These are phyloP conservation scores for Zaprionus ghesquierei DNA, from an alignment of 1,140 invertebrate species.

Conservation along the genomic window DNA sequence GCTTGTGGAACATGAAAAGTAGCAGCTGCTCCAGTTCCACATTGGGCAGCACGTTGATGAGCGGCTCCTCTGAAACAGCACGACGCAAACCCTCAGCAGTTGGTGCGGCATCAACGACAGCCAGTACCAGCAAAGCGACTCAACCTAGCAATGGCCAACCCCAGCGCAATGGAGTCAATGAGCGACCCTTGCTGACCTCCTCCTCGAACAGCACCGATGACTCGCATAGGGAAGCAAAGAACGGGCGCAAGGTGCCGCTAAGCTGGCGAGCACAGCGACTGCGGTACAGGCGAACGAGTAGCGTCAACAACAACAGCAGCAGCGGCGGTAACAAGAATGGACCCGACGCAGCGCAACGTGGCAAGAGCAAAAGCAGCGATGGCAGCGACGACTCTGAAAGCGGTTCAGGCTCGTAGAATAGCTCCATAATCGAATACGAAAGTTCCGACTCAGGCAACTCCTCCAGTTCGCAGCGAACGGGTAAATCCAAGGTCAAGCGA, in stretches of 20 bases:
- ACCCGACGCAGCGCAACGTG: constrained; percentile 45
- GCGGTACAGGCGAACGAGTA: constrained; percentile 58
- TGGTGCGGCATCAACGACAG: constrained; percentile 62
- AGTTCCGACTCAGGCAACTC: constrained; percentile 67
- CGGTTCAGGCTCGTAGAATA: constrained; percentile 35
- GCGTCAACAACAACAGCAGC: constrained; percentile 70
- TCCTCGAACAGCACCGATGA: constrained; percentile 79
- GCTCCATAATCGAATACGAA: constrained; percentile 62
- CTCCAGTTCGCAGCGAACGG: constrained; percentile 57
- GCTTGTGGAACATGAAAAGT: constrained; percentile 82
- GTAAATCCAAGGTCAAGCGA: constrained; percentile 34
- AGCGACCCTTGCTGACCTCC: constrained; percentile 68
- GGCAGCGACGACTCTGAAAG: constrained; percentile 57
- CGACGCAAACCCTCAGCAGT: constrained; percentile 6
- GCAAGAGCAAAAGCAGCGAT: no score
- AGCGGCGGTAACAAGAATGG: constrained; percentile 60
- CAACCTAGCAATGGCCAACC: constrained; percentile 19
- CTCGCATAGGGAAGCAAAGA: constrained; percentile 50
- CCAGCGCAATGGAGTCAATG: constrained; percentile 76
- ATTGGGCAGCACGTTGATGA: constrained; percentile 86
- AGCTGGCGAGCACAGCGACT: constrained; percentile 79
- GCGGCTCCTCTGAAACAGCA: constrained; percentile 80
- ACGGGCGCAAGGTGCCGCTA: constrained; percentile 66
- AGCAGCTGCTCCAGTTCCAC: constrained; percentile 85
- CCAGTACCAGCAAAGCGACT: constrained; percentile 17